A percentile compares a stretch with the other conserved stretches of the same genome.
phyloP scores from a whole-genome alignment of 2,797 vertebrate genomes.

The Enteromius radiatus region DNA sequence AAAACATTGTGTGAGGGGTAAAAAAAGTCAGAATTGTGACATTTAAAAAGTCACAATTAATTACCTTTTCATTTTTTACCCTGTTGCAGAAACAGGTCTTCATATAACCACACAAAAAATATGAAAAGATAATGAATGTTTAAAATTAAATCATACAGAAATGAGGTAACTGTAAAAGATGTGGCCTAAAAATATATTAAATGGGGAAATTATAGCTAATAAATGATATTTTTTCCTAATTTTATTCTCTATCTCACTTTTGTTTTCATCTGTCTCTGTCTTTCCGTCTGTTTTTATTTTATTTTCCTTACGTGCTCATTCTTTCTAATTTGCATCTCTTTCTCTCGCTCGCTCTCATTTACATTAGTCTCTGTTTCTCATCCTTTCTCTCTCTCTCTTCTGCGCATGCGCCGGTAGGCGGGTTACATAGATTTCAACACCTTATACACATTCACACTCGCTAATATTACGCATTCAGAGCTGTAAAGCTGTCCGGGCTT shows the following conservation, averaged over 20 bases:
- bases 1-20: too few species aligned
- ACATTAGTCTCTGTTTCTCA: constrained; percentile 15
- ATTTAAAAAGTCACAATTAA: neutral
- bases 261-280: neutral
- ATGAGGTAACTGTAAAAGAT: neutral
- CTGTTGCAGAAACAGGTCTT: neutral
- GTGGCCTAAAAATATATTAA: too few species aligned
- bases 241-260: too few species aligned
- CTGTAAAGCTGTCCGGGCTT: constrained; percentile 54
- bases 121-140: too few species aligned
- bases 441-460: constrained; percentile 39
- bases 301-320: neutral
- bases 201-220: neutral
- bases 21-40: neutral
- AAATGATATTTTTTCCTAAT: neutral
- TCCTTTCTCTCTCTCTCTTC: neutral
- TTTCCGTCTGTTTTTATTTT: neutral
- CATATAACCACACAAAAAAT: neutral
- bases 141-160: neutral
- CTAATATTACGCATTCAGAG: constrained; percentile 51
- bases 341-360: neutral
- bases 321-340: constrained; percentile 11
- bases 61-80: neutral
- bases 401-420: constrained; percentile 75
- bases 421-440: constrained; percentile 38